Evolutionary conservation across 2,888 invertebrate species (phyloP).

Genomic region (Meganola albula): DNA sequence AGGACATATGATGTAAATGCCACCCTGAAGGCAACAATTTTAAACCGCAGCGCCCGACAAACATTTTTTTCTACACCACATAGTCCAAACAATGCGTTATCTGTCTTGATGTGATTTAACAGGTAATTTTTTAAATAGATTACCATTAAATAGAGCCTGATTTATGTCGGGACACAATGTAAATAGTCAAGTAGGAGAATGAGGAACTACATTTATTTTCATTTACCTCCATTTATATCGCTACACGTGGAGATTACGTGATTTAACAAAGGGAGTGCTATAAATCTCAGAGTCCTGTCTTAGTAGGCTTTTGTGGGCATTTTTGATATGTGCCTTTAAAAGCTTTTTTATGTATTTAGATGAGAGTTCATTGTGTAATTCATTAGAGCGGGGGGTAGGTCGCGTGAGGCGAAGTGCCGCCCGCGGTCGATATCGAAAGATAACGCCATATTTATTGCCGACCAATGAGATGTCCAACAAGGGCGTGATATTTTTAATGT

Average conservation of each 20-base stretch:
- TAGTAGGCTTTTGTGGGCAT: slow-evolving; percentile 77
- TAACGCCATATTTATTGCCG: slow-evolving; percentile 69
- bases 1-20: slow-evolving; percentile 56
- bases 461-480: slow-evolving; percentile 67
- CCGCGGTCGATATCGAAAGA: slow-evolving; percentile 72
- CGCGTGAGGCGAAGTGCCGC: slow-evolving; percentile 52
- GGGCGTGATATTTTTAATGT: slow-evolving; percentile 62
- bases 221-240: slow-evolving; percentile 75
- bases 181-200: slow-evolving; percentile 72
- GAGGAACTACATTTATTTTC: slow-evolving; percentile 78
- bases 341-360: slow-evolving; percentile 79
- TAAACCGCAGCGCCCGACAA: slow-evolving; percentile 58
- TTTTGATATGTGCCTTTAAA: slow-evolving; percentile 79
- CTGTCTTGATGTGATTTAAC: slow-evolving; percentile 77
- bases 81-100: slow-evolving; percentile 70
- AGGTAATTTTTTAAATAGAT: slow-evolving; percentile 74
- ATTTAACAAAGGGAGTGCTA: slow-evolving; percentile 74
- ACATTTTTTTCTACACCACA: slow-evolving; percentile 63
- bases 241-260: slow-evolving; percentile 77
- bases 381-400: slow-evolving; percentile 72
- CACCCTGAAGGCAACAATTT: slow-evolving; percentile 72
- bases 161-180: slow-evolving; percentile 66
- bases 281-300: slow-evolving; percentile 75
- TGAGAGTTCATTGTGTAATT: slow-evolving; percentile 78
- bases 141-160: slow-evolving; percentile 65